Evolutionary conservation across 2,888 invertebrate genomes (phyloP), one percentile per base, ranked within the genome.

Genomic region (Drosophila bunnanda): DNA sequence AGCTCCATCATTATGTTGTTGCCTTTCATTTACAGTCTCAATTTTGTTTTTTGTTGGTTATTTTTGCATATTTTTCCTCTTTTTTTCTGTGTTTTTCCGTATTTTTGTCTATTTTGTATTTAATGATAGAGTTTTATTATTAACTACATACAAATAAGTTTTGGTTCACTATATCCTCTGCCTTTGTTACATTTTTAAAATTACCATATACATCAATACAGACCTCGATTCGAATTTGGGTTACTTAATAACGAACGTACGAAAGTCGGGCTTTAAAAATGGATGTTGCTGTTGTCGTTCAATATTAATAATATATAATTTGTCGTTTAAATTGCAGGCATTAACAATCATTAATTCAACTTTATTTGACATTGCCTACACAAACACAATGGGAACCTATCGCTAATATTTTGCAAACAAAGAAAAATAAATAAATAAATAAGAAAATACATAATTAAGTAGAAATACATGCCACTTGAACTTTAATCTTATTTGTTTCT

Each of bases 131-230:
- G 50, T 50, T 32, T 50, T 79, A 68, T 81, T 77, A 78, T 77
- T 78, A 78, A 71, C 88, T 83, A 83, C 83, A 69, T 83, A 86
- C 79, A 86, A 83, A 78, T 87, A 75, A 87, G 53, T 68, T 75
- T 79, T 72, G 70, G 69, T 80, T 79, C 69, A 68, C 76, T 80
- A 77, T 80, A 77, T 67, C 53, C 61, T 71, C 61, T 69, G 66
- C 75, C 55, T 83, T 70, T 77, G 74, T 64, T 76, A 59, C 58
- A 62, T 52, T 76, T 66, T 64, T 71, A 75, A 85, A 76, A 76
- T 75, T 88, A 79, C 79, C 79, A 73, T 82, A 68, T 81, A 67
- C 73, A 69, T 50, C 50, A 50, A 50, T 66, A 79, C 58, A 74
- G 61, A 74, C 68, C 68, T 74, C 60, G 61, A 56, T 69, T 62